These are phyloP conservation scores for Liopterus haemorrhoidalis DNA, from an alignment of 2,888 invertebrate species.

Conservation along the genomic window DNA sequence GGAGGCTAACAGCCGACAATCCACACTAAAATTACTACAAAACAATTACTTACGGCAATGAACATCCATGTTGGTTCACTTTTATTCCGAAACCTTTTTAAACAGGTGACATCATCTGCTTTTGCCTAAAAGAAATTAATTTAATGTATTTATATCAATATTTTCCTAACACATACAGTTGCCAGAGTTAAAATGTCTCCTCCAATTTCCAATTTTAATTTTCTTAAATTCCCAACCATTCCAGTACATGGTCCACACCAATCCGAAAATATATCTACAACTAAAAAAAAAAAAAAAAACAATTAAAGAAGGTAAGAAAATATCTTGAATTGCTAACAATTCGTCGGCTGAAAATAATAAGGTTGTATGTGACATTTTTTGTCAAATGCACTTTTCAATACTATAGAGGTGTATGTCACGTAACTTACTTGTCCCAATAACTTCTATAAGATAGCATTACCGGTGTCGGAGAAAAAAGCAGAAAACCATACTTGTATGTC, in stretches of 20 bases:
- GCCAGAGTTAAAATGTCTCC: constrained; percentile 76
- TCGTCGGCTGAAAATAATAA: too few relatives aligned
- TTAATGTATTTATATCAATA: constrained; percentile 14
- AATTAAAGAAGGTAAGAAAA: too few relatives aligned
- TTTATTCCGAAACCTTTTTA: constrained; percentile 70
- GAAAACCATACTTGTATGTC: too few relatives aligned
- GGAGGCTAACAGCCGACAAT: too few relatives aligned
- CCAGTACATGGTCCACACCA: constrained; percentile 89
- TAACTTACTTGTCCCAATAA: too few relatives aligned
- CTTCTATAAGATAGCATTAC: too few relatives aligned
- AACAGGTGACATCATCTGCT: constrained; percentile 65
- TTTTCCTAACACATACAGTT: constrained; percentile 49
- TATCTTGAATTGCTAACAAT: background rate
- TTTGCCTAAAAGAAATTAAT: constrained; percentile 55
- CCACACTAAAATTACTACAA: too few relatives aligned
- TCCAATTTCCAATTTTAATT: constrained; percentile 80
- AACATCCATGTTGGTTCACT: constrained; percentile 91
- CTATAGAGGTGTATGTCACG: too few relatives aligned
- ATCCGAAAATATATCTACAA: constrained; percentile 82
- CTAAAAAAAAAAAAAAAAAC: constrained; percentile 47
- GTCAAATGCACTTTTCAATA: too few relatives aligned
- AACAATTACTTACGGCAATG: constrained; percentile 59
- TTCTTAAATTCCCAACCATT: constrained; percentile 76
- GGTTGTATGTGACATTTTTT: too few relatives aligned
- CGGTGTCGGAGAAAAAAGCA: too few relatives aligned